Evolutionary conservation across 1,140 invertebrate species (phyloP), one percentile per base, ranked within the genome.

Genomic region (Drosophila baimaii): DNA sequence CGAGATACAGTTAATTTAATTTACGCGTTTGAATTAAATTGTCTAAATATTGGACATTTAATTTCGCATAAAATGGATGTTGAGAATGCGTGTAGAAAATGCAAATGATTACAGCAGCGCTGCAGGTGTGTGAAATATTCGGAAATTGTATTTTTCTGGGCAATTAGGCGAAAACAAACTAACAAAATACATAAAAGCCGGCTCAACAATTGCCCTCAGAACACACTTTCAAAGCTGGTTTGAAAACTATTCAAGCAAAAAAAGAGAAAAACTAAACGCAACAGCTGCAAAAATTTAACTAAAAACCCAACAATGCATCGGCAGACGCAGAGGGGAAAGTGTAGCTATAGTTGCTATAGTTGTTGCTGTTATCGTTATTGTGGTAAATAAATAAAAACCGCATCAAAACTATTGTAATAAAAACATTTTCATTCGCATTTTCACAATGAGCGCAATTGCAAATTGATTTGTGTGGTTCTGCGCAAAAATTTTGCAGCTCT

Each of bases 381-480:
- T 62, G 62, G 35, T 61, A 77, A 81, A 84, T 81, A 85, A 84
- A 86, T 78, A 66, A 81, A 75, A 86, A 66, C 82, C 65, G 35
- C 79, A 86, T 71, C 63, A 81, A 88, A 82, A 84, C 82, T 81
- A 75, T 79, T 86, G 66, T 70, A 77, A 65, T 52, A 70, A 88
- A 79, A 86, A 82, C 70, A 69, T 73, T 77, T 83, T 66, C 56
- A 51, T 75, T 63, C 61, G 74, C 74, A 61, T 64, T 75, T 75
- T 70, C 63, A 79, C 82, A 82, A 75, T 85, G 64, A 85, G 51
- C 65, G 46, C 55, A 72, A 77, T 79, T 72, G 84, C 68, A 79
- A 85, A 86, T 86, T 88, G 79, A 86, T 88, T 86, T 86, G 83
- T 83, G 83, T 65, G 83, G 83, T 88, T 82, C 73, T 44, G 57